Base-by-base conservation (phyloP, 2,797 vertebrate species). In the Setipinna tenuifilis region DNA sequence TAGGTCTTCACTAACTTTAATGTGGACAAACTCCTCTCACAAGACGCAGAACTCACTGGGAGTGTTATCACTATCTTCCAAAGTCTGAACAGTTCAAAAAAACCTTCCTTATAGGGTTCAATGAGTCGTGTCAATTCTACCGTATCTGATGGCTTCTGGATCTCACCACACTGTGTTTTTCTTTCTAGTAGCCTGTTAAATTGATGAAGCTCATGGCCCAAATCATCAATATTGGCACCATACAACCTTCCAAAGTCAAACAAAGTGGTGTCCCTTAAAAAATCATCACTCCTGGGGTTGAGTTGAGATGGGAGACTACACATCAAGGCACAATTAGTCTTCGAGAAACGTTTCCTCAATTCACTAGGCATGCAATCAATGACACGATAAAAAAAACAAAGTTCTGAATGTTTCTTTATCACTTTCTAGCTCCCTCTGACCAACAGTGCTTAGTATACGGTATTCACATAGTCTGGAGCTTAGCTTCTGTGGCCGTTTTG, bases 181-280 rank as follows among this genome's bases (percentile, higher is more conserved):
- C 46, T 87, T 58, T 68, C 17, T 59, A 83, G 81, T 81, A 85
- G 44, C 80, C 84, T 68, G 50, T 21, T 89, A 23, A 85, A 84
- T 46, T 84, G 86, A 86, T 89, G 86, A 25, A 89, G 71, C 35
- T 89, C 83, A 85, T 89, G 81, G 23, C 83, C 31, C n/a, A 89
- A 75, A 25, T 88, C 84, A 4, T 87, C 82, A 86, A 65, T 87
- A 7, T 85, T 78, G 61, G 71, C 41, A 23, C 81, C 23, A 82
- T 87, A 86, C 41, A 82, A 46, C 21, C 31, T 6, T 25, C 7
- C 85, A 87, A 86, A 87, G 54, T 61, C 62, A 84, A 88, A 87
- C 25, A 88, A n/a, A 83, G 81, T n/a, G 0, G 21, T 48, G 28
- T 88, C 86, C 44, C 71, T 88, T 7, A 85, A 23, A 62, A 62